Evolutionary conservation across 37 sponge, comb jelly and placozoan genomes (phyloP).

Genomic region (Bolinopsis microptera): DNA sequence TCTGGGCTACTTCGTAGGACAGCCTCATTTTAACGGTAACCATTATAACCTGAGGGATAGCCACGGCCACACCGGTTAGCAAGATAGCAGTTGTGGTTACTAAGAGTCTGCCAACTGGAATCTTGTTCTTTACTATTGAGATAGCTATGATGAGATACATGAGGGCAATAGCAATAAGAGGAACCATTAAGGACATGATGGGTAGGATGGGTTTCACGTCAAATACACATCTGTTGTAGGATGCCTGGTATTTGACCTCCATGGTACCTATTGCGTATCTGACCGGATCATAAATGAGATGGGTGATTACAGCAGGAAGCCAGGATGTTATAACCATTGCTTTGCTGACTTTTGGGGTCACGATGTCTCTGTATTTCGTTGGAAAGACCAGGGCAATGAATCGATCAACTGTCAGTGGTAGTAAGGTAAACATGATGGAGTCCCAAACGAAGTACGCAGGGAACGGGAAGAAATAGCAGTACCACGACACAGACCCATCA

Average conservation of each 20-base stretch:
- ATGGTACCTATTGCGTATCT: too few relatives aligned
- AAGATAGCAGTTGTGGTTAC: not conserved
- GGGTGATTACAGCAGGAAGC: not conserved
- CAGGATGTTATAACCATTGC: not conserved
- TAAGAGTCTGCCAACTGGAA: not conserved
- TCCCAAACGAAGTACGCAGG: not conserved
- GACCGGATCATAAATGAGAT: too few relatives aligned
- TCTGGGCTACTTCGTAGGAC: constrained; percentile 34
- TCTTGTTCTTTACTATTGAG: constrained; percentile 11
- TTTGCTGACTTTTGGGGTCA: not conserved
- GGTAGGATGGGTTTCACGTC: too few relatives aligned
- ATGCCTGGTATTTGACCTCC: too few relatives aligned
- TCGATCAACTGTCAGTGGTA: not conserved
- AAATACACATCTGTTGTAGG: not conserved
- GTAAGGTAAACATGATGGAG: not conserved
- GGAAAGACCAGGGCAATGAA: constrained; percentile 7
- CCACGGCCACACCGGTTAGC: not conserved
- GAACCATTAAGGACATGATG: not conserved
- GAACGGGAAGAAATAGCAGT: not conserved
- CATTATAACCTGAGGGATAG: not conserved
- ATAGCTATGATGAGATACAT: not conserved
- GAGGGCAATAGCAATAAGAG: not conserved
- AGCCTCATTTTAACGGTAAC: not conserved
- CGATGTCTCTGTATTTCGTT: not conserved
- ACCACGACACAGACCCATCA: not conserved